A percentile compares a stretch with the other conserved stretches of the same genome.
These are phyloP conservation scores for Oreochromis aureus DNA, from an alignment of 2,113 vertebrate species.

Conservation along the genomic window DNA sequence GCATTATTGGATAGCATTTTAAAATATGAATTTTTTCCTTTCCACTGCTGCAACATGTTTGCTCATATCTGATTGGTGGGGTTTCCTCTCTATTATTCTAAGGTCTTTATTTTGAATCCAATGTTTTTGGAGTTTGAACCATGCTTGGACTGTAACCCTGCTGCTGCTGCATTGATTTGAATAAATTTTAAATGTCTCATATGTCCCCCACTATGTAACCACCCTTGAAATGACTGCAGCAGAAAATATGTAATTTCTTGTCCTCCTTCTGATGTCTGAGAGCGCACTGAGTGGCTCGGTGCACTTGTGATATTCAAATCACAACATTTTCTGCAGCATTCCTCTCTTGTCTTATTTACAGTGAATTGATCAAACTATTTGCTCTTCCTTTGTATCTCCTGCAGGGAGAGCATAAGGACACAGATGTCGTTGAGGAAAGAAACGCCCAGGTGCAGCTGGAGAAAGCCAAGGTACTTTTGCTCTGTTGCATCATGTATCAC, in stretches of 20 bases:
- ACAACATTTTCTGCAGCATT: neutral
- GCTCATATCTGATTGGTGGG: neutral
- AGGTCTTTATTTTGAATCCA: neutral
- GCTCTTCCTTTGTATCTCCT: neutral
- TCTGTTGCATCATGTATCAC: neutral
- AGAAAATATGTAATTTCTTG: neutral
- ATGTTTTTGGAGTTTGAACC: neutral
- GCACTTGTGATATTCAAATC: neutral
- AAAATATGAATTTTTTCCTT: neutral
- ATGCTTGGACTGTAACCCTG: neutral
- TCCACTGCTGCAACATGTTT: neutral
- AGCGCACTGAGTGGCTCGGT: too few species aligned
- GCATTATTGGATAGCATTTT: neutral
- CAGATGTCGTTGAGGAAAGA: conserved; percentile 89
- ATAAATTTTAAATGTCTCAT: neutral
- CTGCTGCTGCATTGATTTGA: neutral
- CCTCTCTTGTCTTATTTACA: neutral
- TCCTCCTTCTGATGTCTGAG: neutral
- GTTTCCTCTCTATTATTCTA: neutral
- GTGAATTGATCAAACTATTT: neutral
- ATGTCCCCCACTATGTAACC: neutral
- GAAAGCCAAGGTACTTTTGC: conserved; percentile 86
- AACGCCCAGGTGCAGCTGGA: conserved; percentile 97
- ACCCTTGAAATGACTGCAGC: neutral
- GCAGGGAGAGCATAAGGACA: conserved; percentile 96